Base-by-base conservation (phyloP, 2,888 invertebrate genomes). In the Neria commutata region DNA sequence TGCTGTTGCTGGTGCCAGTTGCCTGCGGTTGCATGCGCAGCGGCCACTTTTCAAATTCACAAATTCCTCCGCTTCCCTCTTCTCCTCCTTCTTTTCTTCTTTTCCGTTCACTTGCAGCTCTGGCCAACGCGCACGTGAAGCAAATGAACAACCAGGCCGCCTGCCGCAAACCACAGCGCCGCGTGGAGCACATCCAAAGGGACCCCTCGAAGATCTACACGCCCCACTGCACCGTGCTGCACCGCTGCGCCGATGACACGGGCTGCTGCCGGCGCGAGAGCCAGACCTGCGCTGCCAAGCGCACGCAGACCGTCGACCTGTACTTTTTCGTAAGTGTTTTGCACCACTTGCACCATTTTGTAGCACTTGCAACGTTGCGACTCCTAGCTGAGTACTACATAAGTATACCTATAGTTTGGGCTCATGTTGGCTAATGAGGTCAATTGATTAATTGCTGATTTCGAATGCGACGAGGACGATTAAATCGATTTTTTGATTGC, bases 191-290 rank as follows among this genome's bases (percentile, higher is more conserved):
- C 48, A 90, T 94, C 21, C 86, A 88, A 53, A 70, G 67, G 25
- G 80, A 81, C 66, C 72, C 81, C 4, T 89, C 89, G 54, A 91
- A 89, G 67, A 85, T 87, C 19, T 95, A 93, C 83, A 85, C 89
- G 72, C 95, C 96, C 1, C 89, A 91, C 51, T 95, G 94, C 77
- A 94, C 94, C 16, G 87, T 91, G 53, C 83, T 96, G 54, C 91
- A 95, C 78, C 88, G 92, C 63, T 96, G 96, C 80, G 88, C 90
- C 11, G 91, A 92, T 68, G 92, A 93, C 81, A 89, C 92, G 19
- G 95, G 95, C 54, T 96, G 95, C 83, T 96, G 96, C 79, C 84
- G 84, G 65, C 86, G 86, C 61, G 88, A 89, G 62, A 82, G 85
- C 0, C 86, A 89, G 62, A 89, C 89, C 45, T 95, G 95, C 81